Percentiles rank a stretch among this genome's conserved stretches.
These are phyloP conservation scores for Drosophila virilis DNA, from an alignment of 1,140 invertebrate genomes.

Conservation along the genomic window DNA sequence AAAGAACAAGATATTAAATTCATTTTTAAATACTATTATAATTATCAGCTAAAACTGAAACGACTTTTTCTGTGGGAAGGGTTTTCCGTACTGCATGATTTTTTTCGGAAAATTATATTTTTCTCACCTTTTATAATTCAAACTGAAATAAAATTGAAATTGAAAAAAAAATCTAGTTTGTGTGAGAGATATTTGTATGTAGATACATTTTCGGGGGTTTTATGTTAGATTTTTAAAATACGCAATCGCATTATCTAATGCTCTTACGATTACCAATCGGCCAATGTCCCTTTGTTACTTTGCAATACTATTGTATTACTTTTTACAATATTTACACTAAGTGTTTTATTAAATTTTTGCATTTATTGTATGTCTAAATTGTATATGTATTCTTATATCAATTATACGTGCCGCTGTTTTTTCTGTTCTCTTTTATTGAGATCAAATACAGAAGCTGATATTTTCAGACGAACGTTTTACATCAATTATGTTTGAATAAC, in stretches of 20 bases:
- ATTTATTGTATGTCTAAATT: constrained; percentile 44
- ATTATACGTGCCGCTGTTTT: constrained; percentile 23
- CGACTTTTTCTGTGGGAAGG: neutral
- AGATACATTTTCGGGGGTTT: constrained; percentile 41
- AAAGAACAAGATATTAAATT: constrained; percentile 58
- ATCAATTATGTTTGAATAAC: constrained; percentile 59
- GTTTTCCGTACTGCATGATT: constrained; percentile 2
- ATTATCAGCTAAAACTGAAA: constrained; percentile 25
- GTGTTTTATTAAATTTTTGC: constrained; percentile 56
- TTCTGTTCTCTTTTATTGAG: constrained; percentile 55
- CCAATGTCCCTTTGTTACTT: constrained; percentile 20
- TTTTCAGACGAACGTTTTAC: constrained; percentile 63
- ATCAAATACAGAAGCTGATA: constrained; percentile 78
- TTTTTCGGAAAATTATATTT: neutral
- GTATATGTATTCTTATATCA: constrained; percentile 28
- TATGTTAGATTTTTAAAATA: constrained; percentile 70
- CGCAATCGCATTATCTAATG: constrained; percentile 58
- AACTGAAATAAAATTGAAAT: constrained; percentile 14
- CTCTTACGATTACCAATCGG: constrained; percentile 6
- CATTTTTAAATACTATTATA: constrained; percentile 32
- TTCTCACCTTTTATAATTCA: neutral
- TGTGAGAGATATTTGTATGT: constrained; percentile 9
- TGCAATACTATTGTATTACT: constrained; percentile 66
- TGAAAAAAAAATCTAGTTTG: neutral
- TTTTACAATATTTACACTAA: constrained; percentile 83